Conservation (phyloP, 1,140 invertebrate genomes). For the Mya arenaria region DNA sequence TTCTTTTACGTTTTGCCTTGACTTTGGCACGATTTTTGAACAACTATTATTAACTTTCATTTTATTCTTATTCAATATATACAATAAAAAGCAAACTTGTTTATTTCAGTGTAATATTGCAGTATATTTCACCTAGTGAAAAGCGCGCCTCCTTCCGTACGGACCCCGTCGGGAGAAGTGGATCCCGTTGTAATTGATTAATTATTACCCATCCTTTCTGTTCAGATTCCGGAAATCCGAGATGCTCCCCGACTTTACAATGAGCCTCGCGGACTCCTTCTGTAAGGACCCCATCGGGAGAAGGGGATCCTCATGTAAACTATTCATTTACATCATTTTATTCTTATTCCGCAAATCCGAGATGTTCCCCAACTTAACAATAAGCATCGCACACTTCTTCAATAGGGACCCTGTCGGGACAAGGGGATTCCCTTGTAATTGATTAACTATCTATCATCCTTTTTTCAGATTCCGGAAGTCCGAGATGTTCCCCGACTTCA, state of each 20-base stretch:
- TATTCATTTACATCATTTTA: no score
- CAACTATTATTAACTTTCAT: no score
- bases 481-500: constrained; percentile 35
- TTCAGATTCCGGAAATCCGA: not conserved
- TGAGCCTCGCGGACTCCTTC: constrained; percentile 17
- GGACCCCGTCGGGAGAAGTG: no score
- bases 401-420: constrained; percentile 19
- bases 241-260: constrained; percentile 31
- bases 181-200: no score
- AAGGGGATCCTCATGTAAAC: constrained; percentile 27
- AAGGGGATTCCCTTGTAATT: constrained; percentile 28
- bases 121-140: no score
- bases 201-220: no score
- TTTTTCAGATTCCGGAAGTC: not conserved
- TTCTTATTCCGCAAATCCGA: not conserved
- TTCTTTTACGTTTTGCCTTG: no score
- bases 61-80: no score
- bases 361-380: constrained; percentile 29
- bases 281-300: constrained; percentile 21
- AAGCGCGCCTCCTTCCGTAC: no score
- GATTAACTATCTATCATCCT: not conserved
- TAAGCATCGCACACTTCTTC: constrained; percentile 10
- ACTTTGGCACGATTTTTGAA: no score
- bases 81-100: no score
- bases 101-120: no score